A percentile compares a stretch with the other conserved stretches of the same genome.
Conservation (phyloP, 2,888 invertebrate genomes). For the Dynastes maya region DNA sequence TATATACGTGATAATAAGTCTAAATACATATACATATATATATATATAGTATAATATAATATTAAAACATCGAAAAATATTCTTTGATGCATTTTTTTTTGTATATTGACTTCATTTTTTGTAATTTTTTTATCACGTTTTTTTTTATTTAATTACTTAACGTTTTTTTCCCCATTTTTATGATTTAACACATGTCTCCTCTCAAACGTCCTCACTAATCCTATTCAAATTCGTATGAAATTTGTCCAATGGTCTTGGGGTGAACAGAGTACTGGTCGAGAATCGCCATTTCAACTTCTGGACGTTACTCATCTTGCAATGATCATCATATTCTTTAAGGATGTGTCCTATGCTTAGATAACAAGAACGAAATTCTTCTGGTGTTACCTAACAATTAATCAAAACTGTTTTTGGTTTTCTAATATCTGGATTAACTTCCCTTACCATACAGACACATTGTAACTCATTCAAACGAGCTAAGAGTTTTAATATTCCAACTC, state of each 20-base stretch:
- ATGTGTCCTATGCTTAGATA: conserved; percentile 78
- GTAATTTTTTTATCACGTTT: conserved; percentile 51
- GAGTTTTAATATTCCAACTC: conserved; percentile 74
- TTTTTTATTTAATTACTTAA: conserved; percentile 17
- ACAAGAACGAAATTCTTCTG: conserved; percentile 76
- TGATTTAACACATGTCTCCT: background rate
- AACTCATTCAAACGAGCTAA: conserved; percentile 82
- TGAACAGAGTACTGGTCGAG: conserved; percentile 80
- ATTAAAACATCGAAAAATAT: conserved; percentile 53
- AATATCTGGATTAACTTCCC: conserved; percentile 59
- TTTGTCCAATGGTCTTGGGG: conserved; percentile 57
- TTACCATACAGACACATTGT: conserved; percentile 82
- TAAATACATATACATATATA: background rate
- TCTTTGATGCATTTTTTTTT: conserved; percentile 48
- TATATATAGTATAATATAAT: conserved; percentile 44
- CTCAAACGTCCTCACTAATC: conserved; percentile 55
- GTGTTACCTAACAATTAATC: conserved; percentile 75
- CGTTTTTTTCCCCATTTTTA: background rate
- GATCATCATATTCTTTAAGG: conserved; percentile 81
- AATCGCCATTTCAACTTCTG: conserved; percentile 86
- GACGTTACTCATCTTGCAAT: conserved; percentile 78
- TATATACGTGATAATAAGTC: conserved; percentile 32
- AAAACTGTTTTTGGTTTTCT: conserved; percentile 52
- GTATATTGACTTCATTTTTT: conserved; percentile 51
- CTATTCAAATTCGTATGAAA: conserved; percentile 57